A percentile compares a stretch with the other conserved stretches of the same genome.
phyloP scores from a whole-genome alignment of 2,797 vertebrate species.

The Cichlasoma orientale region DNA sequence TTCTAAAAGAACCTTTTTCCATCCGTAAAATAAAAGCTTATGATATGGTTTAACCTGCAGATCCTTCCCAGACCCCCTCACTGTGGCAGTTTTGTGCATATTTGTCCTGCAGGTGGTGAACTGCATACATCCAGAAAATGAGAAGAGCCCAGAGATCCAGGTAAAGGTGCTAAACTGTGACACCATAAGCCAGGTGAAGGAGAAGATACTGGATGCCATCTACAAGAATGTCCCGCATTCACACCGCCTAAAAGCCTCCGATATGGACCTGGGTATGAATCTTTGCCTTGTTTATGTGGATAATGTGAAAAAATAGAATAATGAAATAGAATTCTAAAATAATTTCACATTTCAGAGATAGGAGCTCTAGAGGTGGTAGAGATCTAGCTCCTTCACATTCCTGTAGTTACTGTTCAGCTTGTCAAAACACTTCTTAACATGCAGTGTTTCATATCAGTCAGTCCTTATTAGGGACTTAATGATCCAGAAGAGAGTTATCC shows the following conservation, averaged over 20 bases:
- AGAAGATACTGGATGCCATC: slow-evolving; percentile 97
- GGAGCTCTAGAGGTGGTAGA: too few relatives aligned
- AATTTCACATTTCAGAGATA: neutral
- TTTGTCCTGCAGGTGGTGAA: slow-evolving; percentile 88
- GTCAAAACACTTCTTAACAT: slow-evolving; percentile 22
- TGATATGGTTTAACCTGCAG: neutral
- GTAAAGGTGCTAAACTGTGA: slow-evolving; percentile 97
- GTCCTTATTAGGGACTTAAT: neutral
- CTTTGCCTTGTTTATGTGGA: neutral
- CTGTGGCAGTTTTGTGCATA: neutral
- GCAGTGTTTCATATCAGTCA: neutral
- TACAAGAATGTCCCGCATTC: slow-evolving; percentile 98
- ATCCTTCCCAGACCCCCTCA: neutral
- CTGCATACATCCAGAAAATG: slow-evolving; percentile 94
- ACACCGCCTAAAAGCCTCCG: slow-evolving; percentile 92
- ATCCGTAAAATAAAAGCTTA: neutral
- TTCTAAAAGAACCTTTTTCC: neutral
- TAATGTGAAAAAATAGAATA: neutral
- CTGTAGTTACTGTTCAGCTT: neutral
- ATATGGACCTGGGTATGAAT: slow-evolving; percentile 94
- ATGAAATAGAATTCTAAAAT: neutral
- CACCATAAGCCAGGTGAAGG: slow-evolving; percentile 97
- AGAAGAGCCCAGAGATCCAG: slow-evolving; percentile 93
- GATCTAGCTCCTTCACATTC: neutral
- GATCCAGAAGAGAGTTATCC: slow-evolving; percentile 4